Conservation (phyloP, 2,888 invertebrate genomes). For the Brachylomia viminalis region DNA sequence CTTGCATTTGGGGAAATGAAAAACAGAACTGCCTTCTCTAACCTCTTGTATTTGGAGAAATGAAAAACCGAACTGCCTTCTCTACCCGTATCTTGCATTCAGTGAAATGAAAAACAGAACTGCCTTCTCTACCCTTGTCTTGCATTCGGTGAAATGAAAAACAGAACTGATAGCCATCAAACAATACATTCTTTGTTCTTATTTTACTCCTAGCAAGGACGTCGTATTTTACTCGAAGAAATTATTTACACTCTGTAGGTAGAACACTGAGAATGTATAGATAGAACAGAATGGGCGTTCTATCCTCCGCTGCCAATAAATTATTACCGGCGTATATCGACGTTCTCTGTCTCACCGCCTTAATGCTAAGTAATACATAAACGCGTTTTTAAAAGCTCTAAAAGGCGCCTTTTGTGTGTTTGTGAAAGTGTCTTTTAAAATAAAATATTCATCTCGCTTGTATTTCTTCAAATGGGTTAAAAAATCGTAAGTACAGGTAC, state of each 20-base stretch:
- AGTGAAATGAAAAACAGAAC: not conserved
- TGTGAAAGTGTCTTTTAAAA: slow-evolving; percentile 11
- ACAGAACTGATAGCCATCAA: too few relatives aligned
- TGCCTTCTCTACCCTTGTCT: not conserved
- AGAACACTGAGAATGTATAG: slow-evolving; percentile 14
- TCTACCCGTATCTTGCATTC: too few relatives aligned
- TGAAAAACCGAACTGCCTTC: too few relatives aligned
- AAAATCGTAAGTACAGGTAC: not conserved
- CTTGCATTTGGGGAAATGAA: too few relatives aligned
- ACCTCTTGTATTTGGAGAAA: too few relatives aligned
- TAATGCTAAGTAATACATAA: slow-evolving; percentile 18
- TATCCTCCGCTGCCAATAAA: slow-evolving; percentile 32
- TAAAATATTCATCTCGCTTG: slow-evolving; percentile 9
- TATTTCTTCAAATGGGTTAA: not conserved
- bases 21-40: too few relatives aligned
- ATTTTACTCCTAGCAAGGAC: slow-evolving; percentile 8
- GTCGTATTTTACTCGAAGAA: slow-evolving; percentile 1
- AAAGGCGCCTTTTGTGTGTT: not conserved
- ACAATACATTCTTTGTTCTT: slow-evolving; percentile 18
- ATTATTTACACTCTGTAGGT: slow-evolving; percentile 24
- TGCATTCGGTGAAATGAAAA: not conserved
- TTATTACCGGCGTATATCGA: slow-evolving; percentile 50
- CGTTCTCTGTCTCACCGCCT: slow-evolving; percentile 33
- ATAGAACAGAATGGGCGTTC: slow-evolving; percentile 13
- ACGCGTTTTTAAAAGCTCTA: slow-evolving; percentile 20